Conservation (phyloP, 1,140 invertebrate genomes). For the Penaeus vannamei region DNA sequence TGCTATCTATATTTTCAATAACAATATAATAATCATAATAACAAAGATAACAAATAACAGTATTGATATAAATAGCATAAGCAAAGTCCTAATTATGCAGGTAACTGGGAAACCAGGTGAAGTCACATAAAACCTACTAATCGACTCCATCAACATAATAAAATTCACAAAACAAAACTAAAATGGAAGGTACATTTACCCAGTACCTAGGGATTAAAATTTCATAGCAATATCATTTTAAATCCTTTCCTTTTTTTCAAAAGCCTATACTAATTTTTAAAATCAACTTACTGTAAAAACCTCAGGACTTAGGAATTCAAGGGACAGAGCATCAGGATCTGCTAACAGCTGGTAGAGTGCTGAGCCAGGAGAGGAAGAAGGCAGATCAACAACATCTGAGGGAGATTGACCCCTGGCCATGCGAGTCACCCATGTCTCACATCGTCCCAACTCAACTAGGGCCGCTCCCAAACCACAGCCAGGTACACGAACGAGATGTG, state of each 20-base stretch:
- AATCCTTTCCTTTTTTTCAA: not conserved
- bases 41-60: no score
- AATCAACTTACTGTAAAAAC: conserved; percentile 75
- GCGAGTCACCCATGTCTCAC: conserved; percentile 77
- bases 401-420: conserved; percentile 73
- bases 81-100: no score
- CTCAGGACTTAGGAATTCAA: conserved; percentile 78
- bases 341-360: conserved; percentile 78
- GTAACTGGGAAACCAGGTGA: no score
- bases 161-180: no score
- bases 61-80: no score
- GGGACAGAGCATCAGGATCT: conserved; percentile 77
- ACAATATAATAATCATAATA: no score
- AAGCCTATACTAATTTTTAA: conserved; percentile 2
- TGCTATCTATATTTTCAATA: no score
- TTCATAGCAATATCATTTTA: no score
- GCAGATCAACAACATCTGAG: conserved; percentile 75
- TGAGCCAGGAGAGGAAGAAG: conserved; percentile 76
- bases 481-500: conserved; percentile 77
- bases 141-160: no score
- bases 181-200: no score
- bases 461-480: conserved; percentile 75
- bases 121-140: no score
- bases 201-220: no score
- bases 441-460: conserved; percentile 78